Evolutionary conservation across 2,888 invertebrate species (phyloP).

Genomic region (Ochlodes sylvanus): DNA sequence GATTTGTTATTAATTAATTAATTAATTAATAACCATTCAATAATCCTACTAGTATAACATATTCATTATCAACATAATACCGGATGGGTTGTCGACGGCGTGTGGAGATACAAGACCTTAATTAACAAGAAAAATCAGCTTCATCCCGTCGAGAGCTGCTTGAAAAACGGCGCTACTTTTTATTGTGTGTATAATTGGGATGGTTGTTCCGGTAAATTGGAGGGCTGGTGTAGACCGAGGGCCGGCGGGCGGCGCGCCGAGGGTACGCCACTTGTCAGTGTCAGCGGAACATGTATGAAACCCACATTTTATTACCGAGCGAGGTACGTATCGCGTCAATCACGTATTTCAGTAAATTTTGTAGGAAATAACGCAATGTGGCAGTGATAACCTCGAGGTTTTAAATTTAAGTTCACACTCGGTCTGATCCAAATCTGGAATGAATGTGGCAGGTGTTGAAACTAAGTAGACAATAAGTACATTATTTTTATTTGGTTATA

Average conservation of each 20-base stretch:
- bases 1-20: background rate
- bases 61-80: background rate
- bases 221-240: constrained; percentile 17
- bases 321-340: background rate
- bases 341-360: too few relatives aligned
- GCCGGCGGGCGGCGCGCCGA: background rate
- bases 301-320: background rate
- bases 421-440: too few relatives aligned
- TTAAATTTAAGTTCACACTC: too few relatives aligned
- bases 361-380: too few relatives aligned
- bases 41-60: background rate
- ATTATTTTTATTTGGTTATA: too few relatives aligned
- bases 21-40: background rate
- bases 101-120: constrained; percentile 13
- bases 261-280: background rate
- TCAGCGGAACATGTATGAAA: background rate
- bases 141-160: constrained; percentile 21
- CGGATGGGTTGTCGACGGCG: background rate
- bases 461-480: too few relatives aligned
- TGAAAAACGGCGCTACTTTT: constrained; percentile 25
- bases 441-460: too few relatives aligned
- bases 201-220: constrained; percentile 30
- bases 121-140: constrained; percentile 29
- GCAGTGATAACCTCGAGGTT: too few relatives aligned
- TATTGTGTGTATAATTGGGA: constrained; percentile 31